phyloP scores from a whole-genome alignment of 2,797 vertebrate genomes.

The Champsocephalus esox region DNA sequence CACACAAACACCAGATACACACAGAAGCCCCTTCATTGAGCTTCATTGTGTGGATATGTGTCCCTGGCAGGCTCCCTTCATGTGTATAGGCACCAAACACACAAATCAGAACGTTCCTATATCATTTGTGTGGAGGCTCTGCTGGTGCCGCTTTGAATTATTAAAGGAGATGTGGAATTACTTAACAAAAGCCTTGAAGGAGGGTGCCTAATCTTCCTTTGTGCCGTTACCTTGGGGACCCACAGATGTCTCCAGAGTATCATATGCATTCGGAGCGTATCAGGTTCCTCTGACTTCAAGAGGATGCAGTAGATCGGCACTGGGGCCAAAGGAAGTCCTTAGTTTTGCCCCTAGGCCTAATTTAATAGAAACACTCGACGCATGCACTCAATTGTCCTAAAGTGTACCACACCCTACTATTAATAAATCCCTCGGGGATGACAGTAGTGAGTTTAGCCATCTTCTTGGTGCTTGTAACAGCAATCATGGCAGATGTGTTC shows the following conservation, averaged over 20 bases:
- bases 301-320: conserved; percentile 49
- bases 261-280: conserved; percentile 48
- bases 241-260: conserved; percentile 66
- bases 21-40: conserved; percentile 17
- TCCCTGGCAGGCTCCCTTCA: conserved; percentile 25
- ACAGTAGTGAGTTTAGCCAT: conserved; percentile 29
- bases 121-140: conserved; percentile 55
- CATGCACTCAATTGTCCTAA: conserved; percentile 41
- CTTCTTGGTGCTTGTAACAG: conserved; percentile 27
- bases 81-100: conserved; percentile 61
- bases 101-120: conserved; percentile 63
- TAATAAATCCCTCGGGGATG: conserved; percentile 46
- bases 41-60: conserved; percentile 34
- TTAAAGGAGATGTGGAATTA: conserved; percentile 79
- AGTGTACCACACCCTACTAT: conserved; percentile 39
- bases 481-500: conserved; percentile 23
- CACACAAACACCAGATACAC: conserved; percentile 10
- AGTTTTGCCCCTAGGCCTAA: conserved; percentile 49
- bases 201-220: conserved; percentile 78
- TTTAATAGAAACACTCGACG: conserved; percentile 50
- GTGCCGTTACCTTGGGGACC: conserved; percentile 72
- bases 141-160: conserved; percentile 76
- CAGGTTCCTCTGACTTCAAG: conserved; percentile 53
- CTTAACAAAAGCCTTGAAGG: conserved; percentile 78
- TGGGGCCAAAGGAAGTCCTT: conserved; percentile 62